Base-by-base conservation (phyloP, 2,888 invertebrate species). In the Drosophila infuscata region DNA sequence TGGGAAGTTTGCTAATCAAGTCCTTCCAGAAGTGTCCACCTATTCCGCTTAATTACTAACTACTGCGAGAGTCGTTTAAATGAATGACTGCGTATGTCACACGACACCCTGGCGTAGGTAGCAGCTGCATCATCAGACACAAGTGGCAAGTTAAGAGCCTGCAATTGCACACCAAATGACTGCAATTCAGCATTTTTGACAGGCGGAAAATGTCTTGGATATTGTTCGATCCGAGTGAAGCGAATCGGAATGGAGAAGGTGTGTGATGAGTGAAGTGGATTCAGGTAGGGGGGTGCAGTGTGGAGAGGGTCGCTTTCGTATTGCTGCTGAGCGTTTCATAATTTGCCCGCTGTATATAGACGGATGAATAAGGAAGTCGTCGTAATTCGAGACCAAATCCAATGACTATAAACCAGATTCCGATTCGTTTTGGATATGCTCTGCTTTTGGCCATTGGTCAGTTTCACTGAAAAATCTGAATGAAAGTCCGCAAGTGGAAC, bases 321-420 rank as follows among this genome's bases (percentile, higher is more conserved):
- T 76, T 65, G 66, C 62, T 64, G 70, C 69, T 66, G 62, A 79
- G 59, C 76, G 79, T 82, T 85, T 83, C 88, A 85, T 83, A 83
- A 88, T 85, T 84, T 69, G 58, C 25, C 53, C 58, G 64, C 41
- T 36, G 25, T 25, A 25, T 52, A 61, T 11, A 62, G 76, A 62
- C 65, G 48, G 56, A 67, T 60, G 65, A 68, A 84, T 81, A 74
- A 84, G 84, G 84, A 84, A 84, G 83, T 83, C 33, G 41, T 36
- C 32, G 25, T 57, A 38, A 54, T 63, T 68, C 75, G 82, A 68
- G 57, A 63, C 67, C 72, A 61, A 88, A 71, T 69, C 64, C 60
- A 68, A 73, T 67, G 64, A 32, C 57, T 35, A 61, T 81, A 88
- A 88, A 88, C 84, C 86, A 88, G 89, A 84, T 88, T 88, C 89